These are phyloP conservation scores for Troglohyphantes excavatus DNA, from an alignment of 2,888 invertebrate species.

Conservation along the genomic window DNA sequence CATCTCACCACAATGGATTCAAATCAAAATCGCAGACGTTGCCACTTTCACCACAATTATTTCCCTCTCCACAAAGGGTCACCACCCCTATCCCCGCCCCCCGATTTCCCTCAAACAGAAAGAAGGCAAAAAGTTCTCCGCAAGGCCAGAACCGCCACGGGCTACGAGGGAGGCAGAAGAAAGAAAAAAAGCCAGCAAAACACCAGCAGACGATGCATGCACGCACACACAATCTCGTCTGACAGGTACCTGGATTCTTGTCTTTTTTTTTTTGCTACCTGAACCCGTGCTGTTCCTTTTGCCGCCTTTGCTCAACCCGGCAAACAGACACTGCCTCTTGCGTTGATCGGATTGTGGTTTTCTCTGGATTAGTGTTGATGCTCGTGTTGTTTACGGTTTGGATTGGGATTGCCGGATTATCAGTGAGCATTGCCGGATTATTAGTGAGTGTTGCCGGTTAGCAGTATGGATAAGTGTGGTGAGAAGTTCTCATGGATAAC, in stretches of 20 bases:
- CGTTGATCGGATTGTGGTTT: neutral
- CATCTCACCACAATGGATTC: neutral
- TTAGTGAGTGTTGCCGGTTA: neutral
- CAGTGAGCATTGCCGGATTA: neutral
- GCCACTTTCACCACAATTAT: neutral
- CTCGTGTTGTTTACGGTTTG: neutral
- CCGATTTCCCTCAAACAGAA: neutral
- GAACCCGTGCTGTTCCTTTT: neutral
- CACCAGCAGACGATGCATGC: neutral
- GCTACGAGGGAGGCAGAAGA: neutral
- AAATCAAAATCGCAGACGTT: neutral
- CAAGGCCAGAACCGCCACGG: conserved; percentile 16
- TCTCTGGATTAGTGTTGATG: conserved; percentile 7
- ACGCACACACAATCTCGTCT: conserved; percentile 37
- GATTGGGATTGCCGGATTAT: neutral
- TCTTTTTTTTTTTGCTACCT: conserved; percentile 7
- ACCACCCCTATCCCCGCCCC: conserved; percentile 21
- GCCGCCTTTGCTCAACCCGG: conserved; percentile 1
- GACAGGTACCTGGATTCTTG: conserved; percentile 63
- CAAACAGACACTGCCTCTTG: neutral
- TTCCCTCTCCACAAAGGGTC: neutral
- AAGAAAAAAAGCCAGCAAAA: neutral
- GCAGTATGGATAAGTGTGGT: neutral
- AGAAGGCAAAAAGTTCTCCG: neutral
- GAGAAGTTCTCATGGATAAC: conserved; percentile 18